Evolutionary conservation across 1,140 invertebrate genomes (phyloP).

Genomic region (Sipha flava): DNA sequence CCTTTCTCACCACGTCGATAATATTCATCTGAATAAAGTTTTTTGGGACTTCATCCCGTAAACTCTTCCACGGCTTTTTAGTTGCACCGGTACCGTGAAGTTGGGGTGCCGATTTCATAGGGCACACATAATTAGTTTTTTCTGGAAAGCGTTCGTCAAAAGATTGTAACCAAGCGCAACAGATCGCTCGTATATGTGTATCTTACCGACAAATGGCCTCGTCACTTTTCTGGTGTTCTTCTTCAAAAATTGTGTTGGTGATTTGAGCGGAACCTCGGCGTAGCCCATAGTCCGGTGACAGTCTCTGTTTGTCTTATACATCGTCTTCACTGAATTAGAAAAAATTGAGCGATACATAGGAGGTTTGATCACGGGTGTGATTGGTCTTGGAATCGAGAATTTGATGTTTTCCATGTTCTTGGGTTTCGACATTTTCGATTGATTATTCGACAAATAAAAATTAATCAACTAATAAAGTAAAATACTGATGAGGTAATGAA

Average conservation of each 20-base stretch:
- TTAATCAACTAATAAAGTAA: too few relatives aligned
- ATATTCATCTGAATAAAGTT: background rate
- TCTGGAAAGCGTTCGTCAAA: too few relatives aligned
- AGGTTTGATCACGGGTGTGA: conserved; percentile 30
- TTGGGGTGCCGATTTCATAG: too few relatives aligned
- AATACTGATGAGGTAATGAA: too few relatives aligned
- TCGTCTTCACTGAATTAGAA: conserved; percentile 29
- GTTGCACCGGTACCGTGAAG: too few relatives aligned
- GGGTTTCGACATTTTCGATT: too few relatives aligned
- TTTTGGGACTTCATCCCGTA: background rate
- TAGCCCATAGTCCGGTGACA: conserved; percentile 37
- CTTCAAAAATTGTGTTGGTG: conserved; percentile 32
- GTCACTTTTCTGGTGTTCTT: conserved; percentile 29
- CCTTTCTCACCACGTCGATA: background rate
- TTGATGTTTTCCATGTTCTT: conserved; percentile 36
- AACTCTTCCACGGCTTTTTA: too few relatives aligned
- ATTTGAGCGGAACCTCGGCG: conserved; percentile 24
- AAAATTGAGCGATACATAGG: conserved; percentile 35
- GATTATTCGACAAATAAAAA: too few relatives aligned
- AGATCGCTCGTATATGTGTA: too few relatives aligned
- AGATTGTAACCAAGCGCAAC: too few relatives aligned
- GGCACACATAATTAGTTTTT: too few relatives aligned
- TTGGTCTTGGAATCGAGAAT: conserved; percentile 20
- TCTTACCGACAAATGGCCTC: conserved; percentile 33
- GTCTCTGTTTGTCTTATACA: conserved; percentile 11